Base-by-base conservation (phyloP, 2,888 invertebrate species). In the Polydrusus pterygomalis region DNA sequence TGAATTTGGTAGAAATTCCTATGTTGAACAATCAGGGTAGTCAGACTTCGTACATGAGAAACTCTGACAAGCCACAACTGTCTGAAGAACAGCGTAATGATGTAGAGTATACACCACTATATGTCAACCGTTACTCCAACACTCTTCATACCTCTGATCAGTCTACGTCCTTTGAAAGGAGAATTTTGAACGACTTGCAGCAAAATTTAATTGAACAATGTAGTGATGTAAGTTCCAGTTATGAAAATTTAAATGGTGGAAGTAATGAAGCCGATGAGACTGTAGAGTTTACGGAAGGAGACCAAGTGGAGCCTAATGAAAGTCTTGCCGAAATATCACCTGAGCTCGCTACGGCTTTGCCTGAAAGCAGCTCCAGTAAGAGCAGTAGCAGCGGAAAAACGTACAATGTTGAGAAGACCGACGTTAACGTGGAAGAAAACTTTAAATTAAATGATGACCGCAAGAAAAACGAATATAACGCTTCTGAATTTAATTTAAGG, bases 41-140 rank as follows among this genome's bases (percentile, higher is more conserved):
- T 38, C 86, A 86, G 79, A 87, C 87, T 10, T 74, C 80, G 60
- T 86, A 84, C 63, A 77, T 84, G 67, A 81, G 77, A 56, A 80
- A 83, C 64, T 79, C 78, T 51, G 79, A 81, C 40, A 65, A 38
- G 15, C 40, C 47, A 17, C 25, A 25, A 9, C 15, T 51, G 17
- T 45, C 54, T 1, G 70, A 67, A 45, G 62, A 49, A 18, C 10
- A 49, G 7, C 45, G 62, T 2, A 76, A 78, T 15, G 75, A 79
- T 25, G 73, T 82, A 11, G 70, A 79, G 20, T 81, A 82, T 65
- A 80, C 82, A 1, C 82, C 82, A 13, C 67, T 83, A 10, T 79
- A 79, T 58, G 58, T 79, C 13, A 77, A 82, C 65, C 62, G 62
- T 18, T 75, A 73, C 38, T 67, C 70, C n/a, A 75, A 77, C 40